Percentiles rank a stretch among this genome's conserved stretches.
Evolutionary conservation across 92 coral and sea anemone genomes (phyloP).

Genomic region (Scolanthus callimorphus): DNA sequence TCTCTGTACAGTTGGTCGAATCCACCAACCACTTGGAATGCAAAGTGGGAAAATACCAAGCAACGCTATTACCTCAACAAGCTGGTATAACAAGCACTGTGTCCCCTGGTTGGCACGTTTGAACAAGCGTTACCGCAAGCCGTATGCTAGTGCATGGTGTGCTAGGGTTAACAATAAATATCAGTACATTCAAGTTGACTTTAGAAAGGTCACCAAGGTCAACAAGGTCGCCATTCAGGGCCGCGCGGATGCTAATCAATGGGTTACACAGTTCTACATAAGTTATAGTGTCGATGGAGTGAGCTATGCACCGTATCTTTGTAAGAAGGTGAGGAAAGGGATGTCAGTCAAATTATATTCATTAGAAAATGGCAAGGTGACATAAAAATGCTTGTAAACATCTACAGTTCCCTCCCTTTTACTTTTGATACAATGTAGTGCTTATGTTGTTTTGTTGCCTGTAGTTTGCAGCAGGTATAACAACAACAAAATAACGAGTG

Average conservation of each 20-base stretch:
- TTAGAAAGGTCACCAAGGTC: conserved; percentile 49
- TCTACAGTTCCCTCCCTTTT: too few species aligned
- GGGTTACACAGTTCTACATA: conserved; percentile 70
- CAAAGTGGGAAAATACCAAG: conserved; percentile 68
- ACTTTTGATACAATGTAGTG: too few species aligned
- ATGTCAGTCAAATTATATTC: too few species aligned
- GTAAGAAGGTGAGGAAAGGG: conserved; percentile 64
- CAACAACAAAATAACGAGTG: too few species aligned
- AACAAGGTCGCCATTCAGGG: conserved; percentile 73
- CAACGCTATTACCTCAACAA: conserved; percentile 55
- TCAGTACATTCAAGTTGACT: conserved; percentile 66
- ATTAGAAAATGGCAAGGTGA: too few species aligned
- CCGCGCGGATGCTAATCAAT: conserved; percentile 62
- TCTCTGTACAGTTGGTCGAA: conserved; percentile 50
- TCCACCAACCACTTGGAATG: conserved; percentile 54
- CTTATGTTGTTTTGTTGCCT: too few species aligned
- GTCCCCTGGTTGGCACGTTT: conserved; percentile 81
- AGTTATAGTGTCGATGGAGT: conserved; percentile 70
- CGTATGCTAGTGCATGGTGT: conserved; percentile 74
- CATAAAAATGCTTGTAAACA: too few species aligned
- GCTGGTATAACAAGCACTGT: conserved; percentile 56
- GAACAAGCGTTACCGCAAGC: conserved; percentile 40
- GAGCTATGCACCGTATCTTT: conserved; percentile 51
- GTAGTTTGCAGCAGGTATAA: too few species aligned
- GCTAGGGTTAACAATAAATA: conserved; percentile 63